Evolutionary conservation across 2,113 vertebrate species (phyloP).

Genomic region (Corythornis vintsioides): DNA sequence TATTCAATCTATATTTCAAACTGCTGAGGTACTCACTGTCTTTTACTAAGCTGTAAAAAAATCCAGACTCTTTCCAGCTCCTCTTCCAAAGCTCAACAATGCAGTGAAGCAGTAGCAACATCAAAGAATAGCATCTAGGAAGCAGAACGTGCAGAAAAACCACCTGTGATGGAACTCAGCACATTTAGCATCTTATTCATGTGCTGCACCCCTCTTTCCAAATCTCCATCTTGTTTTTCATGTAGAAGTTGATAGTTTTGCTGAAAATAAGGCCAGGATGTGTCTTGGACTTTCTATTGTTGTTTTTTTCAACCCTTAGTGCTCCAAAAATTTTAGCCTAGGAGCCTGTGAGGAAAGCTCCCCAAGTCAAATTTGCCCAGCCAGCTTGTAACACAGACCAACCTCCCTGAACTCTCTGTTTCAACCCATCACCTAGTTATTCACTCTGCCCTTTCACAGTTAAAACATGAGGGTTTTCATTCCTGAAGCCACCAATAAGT

Average conservation of each 20-base stretch:
- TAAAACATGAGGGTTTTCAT: not conserved
- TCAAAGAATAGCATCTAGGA: no score
- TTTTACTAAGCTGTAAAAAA: no score
- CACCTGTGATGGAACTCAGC: not conserved
- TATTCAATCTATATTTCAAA: no score
- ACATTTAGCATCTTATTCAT: not conserved
- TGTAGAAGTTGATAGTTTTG: not conserved
- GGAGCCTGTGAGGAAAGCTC: not conserved
- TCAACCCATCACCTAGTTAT: not conserved
- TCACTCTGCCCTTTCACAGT: not conserved
- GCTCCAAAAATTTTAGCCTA: not conserved
- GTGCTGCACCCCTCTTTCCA: not conserved
- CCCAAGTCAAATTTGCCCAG: not conserved
- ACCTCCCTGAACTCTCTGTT: not conserved
- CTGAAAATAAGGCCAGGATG: not conserved
- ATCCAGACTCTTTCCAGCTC: no score
- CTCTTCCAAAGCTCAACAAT: no score
- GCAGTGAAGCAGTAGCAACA: no score
- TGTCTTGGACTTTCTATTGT: not conserved
- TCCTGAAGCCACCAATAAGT: not conserved
- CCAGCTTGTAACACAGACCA: not conserved
- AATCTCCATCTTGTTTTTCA: not conserved
- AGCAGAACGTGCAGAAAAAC: not conserved
- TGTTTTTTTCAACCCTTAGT: not conserved
- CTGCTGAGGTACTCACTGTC: no score